Conservation (phyloP, 2,888 invertebrate genomes). For the Polietes domitor region DNA sequence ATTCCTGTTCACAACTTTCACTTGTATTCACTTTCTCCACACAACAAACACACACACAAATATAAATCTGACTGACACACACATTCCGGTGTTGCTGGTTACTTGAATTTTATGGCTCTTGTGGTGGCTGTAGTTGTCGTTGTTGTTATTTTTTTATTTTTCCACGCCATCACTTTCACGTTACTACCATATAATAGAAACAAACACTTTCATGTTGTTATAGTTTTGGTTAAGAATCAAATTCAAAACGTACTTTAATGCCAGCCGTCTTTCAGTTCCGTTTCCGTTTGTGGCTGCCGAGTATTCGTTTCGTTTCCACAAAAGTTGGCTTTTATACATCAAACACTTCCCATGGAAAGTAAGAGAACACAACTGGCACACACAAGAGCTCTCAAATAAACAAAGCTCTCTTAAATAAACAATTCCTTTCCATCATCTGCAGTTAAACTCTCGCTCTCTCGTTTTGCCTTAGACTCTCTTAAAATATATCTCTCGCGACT, state of each 20-base stretch:
- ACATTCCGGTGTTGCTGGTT: neutral
- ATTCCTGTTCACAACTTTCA: neutral
- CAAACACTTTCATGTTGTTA: neutral
- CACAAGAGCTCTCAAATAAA: neutral
- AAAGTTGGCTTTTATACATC: neutral
- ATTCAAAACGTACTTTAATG: neutral
- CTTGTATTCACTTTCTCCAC: neutral
- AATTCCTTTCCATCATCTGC: neutral
- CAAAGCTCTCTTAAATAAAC: neutral
- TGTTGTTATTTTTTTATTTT: neutral
- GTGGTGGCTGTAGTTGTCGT: neutral
- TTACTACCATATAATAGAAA: neutral
- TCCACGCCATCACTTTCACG: neutral
- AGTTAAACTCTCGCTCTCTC: too few relatives aligned
- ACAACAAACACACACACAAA: neutral
- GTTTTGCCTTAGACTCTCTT: neutral
- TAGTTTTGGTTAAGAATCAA: neutral
- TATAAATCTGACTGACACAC: neutral
- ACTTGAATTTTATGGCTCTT: neutral
- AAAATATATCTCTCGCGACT: neutral
- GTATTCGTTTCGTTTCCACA: conserved; percentile 12
- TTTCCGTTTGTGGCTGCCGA: neutral
- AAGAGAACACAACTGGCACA: neutral
- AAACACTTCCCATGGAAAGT: neutral
- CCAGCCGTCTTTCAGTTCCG: neutral